Evolutionary conservation across 2,888 invertebrate species (phyloP), one percentile per base, ranked within the genome.

Genomic region (Falcaria lacertinaria): DNA sequence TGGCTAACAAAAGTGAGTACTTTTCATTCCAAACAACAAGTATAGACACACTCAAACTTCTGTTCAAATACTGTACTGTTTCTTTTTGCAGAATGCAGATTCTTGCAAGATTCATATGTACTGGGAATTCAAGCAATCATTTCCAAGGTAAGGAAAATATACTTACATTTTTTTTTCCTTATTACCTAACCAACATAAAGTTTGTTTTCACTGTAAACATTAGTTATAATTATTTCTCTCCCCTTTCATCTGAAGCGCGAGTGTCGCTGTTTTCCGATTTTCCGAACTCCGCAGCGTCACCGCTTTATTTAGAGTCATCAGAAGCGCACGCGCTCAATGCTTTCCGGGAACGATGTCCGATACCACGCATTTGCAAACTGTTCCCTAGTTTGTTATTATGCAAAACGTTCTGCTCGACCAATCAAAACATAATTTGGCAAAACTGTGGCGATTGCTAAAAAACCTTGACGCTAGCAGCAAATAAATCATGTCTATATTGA

Each of bases 321-420:
- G 42, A 50, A 45, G 42, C 54, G 47, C 16, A 51, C 46, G 33
- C 50, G 43, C 42, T 43, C 34, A 41, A 51, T 47, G 56, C 47
- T 69, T 79, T 69, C 74, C 72, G 63, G 67, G 73, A 77, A 70
- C 60, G 61, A 52, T 65, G 60, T 32, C 62, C 61, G 64, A 70
- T 66, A 70, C 57, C 48, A 37, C 47, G 52, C 54, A 55, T 54
- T 60, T 59, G 64, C 52, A 44, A 43, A 55, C 54, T 58, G 56
- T 57, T 60, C 45, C 41, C 48, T 43, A 50, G 51, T 62, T 59
- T n/a, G n/a, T n/a, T 57, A 60, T 47, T 55, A 45, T 48, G 41
- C 49, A 54, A 57, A 60, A 51, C 45, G 42, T 44, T 53, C 44
- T 34, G 41, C 40, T 42, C 47, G 15, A 35, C 42, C 52, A 57